Conservation (phyloP, 2,888 invertebrate species). For the Taphrorychus bicolor region DNA sequence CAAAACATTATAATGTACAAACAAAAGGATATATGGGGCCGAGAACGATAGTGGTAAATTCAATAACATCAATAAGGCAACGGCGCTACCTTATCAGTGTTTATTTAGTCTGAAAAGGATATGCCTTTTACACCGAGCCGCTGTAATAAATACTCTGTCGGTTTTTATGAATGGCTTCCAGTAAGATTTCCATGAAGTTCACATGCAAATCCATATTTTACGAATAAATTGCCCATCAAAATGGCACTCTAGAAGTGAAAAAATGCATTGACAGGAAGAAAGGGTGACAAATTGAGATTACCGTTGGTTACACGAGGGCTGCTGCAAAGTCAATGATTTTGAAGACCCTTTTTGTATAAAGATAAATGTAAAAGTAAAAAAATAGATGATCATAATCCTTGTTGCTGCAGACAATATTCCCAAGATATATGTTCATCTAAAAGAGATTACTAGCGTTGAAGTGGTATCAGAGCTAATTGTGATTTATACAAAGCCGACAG, state of each 20-base stretch:
- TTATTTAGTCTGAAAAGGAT: constrained; percentile 31
- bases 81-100: constrained; percentile 23
- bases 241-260: constrained; percentile 1
- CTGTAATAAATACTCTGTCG: constrained; percentile 26
- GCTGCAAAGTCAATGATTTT: not conserved
- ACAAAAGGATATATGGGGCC: not conserved
- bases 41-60: constrained; percentile 24
- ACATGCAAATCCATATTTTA: constrained; percentile 14
- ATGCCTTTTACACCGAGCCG: constrained; percentile 22
- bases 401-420: too few relatives aligned
- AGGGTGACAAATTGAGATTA: constrained; percentile 14
- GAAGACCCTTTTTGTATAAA: too few relatives aligned
- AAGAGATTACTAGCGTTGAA: not conserved
- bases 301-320: not conserved
- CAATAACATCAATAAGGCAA: constrained; percentile 20
- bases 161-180: constrained; percentile 24
- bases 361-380: too few relatives aligned
- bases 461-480: not conserved
- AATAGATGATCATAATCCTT: too few relatives aligned
- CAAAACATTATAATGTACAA: not conserved
- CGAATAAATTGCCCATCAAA: constrained; percentile 14
- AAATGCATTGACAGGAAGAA: constrained; percentile 4
- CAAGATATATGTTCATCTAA: too few relatives aligned
- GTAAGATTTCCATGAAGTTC: constrained; percentile 14
- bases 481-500: not conserved